Conservation (phyloP, 1,140 invertebrate genomes). For the Drosophila dunni region DNA sequence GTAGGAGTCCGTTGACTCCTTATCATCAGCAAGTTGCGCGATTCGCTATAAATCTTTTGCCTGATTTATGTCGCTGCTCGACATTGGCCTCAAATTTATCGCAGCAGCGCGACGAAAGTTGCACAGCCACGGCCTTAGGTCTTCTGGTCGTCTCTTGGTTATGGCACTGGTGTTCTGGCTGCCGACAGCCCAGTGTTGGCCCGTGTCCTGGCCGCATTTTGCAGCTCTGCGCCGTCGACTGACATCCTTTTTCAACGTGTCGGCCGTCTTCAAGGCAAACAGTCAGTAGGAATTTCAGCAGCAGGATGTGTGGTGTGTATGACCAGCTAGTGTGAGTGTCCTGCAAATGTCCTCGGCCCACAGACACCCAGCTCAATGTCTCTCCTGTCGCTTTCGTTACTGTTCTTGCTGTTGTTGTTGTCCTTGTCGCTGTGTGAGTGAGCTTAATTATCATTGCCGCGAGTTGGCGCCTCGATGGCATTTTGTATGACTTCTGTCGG, state of each 20-base stretch:
- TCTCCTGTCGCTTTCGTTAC: constrained; percentile 3
- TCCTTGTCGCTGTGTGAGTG: constrained; percentile 31
- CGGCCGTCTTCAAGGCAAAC: constrained; percentile 71
- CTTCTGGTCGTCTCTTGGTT: constrained; percentile 40
- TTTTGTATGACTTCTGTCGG: constrained; percentile 81
- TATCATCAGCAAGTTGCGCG: constrained; percentile 76
- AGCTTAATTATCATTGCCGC: constrained; percentile 74
- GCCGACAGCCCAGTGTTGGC: constrained; percentile 3
- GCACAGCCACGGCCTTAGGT: constrained; percentile 38
- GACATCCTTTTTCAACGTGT: constrained; percentile 64
- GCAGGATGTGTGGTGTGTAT: constrained; percentile 37
- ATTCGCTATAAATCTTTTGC: constrained; percentile 82
- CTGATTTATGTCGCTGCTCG: constrained; percentile 80
- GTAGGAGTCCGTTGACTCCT: constrained; percentile 35
- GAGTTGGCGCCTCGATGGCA: constrained; percentile 62
- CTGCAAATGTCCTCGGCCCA: constrained; percentile 10
- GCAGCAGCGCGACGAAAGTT: constrained; percentile 67
- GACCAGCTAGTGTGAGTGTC: constrained; percentile 17
- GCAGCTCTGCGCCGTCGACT: constrained; percentile 22
- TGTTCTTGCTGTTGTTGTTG: neutral
- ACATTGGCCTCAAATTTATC: constrained; percentile 82
- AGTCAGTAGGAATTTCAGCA: constrained; percentile 34
- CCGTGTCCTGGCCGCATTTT: constrained; percentile 20
- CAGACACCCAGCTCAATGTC: constrained; percentile 24
- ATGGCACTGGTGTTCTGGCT: constrained; percentile 20